These are phyloP conservation scores for Carcharodon carcharias DNA, from an alignment of 2,797 vertebrate species.

Conservation along the genomic window DNA sequence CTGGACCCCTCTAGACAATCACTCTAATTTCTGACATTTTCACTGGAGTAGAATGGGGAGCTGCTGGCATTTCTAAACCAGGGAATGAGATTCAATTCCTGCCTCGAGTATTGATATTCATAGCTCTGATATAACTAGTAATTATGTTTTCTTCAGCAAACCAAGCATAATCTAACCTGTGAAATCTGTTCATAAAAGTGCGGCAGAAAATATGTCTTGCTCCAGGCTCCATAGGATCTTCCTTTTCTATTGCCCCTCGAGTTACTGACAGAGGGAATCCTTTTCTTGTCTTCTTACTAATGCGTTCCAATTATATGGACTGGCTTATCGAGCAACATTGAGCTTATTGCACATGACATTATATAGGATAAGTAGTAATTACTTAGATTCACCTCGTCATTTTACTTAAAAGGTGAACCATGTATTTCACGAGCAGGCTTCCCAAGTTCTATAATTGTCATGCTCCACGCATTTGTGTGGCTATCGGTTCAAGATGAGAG, in stretches of 20 bases:
- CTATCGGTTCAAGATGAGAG: neutral
- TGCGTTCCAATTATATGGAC: neutral
- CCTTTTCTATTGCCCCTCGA: neutral
- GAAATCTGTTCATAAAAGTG: slow-evolving; percentile 18
- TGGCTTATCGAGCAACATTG: neutral
- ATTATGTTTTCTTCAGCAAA: slow-evolving; percentile 11
- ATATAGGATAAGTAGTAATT: neutral
- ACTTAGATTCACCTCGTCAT: neutral
- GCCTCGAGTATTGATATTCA: slow-evolving; percentile 24
- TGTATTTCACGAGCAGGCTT: neutral
- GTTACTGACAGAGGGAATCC: neutral
- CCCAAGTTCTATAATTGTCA: neutral
- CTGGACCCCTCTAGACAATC: neutral
- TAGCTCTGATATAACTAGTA: neutral
- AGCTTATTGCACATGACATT: neutral
- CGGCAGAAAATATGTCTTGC: neutral
- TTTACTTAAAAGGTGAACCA: slow-evolving; percentile 4
- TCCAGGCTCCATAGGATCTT: neutral
- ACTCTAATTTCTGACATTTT: slow-evolving; percentile 17
- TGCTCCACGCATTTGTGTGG: neutral
- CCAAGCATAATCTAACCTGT: neutral
- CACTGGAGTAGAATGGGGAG: neutral
- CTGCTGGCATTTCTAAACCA: neutral
- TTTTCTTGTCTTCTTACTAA: neutral
- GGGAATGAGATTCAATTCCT: neutral